phyloP scores from a whole-genome alignment of 2,113 vertebrate genomes.

The Manacus vitellinus region DNA sequence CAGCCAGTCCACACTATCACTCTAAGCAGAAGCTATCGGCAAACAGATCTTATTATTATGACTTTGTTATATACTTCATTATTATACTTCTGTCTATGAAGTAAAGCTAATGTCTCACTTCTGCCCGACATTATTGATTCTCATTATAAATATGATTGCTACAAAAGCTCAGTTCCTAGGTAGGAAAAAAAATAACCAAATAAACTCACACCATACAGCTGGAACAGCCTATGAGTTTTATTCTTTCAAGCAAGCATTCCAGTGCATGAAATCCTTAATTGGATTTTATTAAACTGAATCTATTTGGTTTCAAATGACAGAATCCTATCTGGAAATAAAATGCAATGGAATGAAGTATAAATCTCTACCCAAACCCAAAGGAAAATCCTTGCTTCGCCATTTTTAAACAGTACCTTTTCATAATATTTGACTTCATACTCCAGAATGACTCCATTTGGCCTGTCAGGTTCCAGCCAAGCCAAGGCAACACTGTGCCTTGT shows the following conservation, averaged over 20 bases:
- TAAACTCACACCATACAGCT: not conserved
- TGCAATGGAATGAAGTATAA: not conserved
- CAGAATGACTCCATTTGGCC: conserved; percentile 95
- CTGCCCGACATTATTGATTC: conserved; percentile 58
- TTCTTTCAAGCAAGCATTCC: conserved; percentile 31
- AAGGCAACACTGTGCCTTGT: conserved; percentile 94
- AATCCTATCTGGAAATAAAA: not conserved
- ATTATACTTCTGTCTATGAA: conserved; percentile 51
- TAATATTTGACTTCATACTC: conserved; percentile 99
- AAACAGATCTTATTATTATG: conserved; percentile 69
- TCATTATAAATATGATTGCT: conserved; percentile 42
- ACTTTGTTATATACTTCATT: conserved; percentile 52
- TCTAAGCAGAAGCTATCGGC: conserved; percentile 63
- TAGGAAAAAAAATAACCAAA: conserved; percentile 30
- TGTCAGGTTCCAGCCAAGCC: conserved; percentile 92
- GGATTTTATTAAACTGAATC: conserved; percentile 52
- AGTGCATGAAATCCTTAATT: conserved; percentile 59
- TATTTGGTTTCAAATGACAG: conserved; percentile 20
- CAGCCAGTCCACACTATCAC: conserved; percentile 64
- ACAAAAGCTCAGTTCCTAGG: conserved; percentile 25
- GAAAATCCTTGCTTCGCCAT: not conserved
- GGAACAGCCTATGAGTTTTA: not conserved
- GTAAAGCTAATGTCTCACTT: conserved; percentile 64
- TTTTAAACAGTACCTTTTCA: conserved; percentile 87
- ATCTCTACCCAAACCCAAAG: not conserved